Evolutionary conservation across 2,113 vertebrate species (phyloP).

Genomic region (Brachyhypopomus gauderio): DNA sequence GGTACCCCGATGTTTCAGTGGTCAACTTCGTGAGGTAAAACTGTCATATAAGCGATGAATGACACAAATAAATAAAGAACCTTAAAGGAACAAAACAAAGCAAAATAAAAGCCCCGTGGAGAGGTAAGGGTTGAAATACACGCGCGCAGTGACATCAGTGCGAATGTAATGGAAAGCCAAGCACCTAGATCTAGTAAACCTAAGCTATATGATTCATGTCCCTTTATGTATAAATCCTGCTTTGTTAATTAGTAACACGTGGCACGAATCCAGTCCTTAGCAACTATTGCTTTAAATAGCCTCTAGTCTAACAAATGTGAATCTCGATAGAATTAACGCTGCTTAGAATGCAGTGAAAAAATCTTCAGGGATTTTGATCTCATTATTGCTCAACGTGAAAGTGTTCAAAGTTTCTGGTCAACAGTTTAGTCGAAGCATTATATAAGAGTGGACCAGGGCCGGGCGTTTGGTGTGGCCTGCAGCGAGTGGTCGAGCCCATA

Average conservation of each 20-base stretch:
- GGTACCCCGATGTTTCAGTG: not conserved
- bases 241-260: constrained; percentile 69
- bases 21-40: constrained; percentile 15
- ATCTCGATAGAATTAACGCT: constrained; percentile 63
- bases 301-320: constrained; percentile 67
- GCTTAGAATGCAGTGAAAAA: constrained; percentile 63
- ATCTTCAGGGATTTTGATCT: constrained; percentile 70
- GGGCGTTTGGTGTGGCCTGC: constrained; percentile 11
- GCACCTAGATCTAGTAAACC: not conserved
- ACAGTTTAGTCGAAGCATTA: constrained; percentile 61
- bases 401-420: constrained; percentile 68
- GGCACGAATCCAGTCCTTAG: constrained; percentile 64
- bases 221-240: constrained; percentile 27
- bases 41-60: constrained; percentile 8
- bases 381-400: constrained; percentile 66
- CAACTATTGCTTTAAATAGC: constrained; percentile 69
- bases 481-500: not conserved
- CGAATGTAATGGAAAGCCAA: constrained; percentile 11
- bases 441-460: constrained; percentile 56
- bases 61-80: not conserved
- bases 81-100: not conserved
- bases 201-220: constrained; percentile 9
- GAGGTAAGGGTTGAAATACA: not conserved
- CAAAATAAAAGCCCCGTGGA: not conserved
- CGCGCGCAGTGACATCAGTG: not conserved